Evolutionary conservation across 2,888 invertebrate genomes (phyloP).

Genomic region (Temnothorax unifasciatus): DNA sequence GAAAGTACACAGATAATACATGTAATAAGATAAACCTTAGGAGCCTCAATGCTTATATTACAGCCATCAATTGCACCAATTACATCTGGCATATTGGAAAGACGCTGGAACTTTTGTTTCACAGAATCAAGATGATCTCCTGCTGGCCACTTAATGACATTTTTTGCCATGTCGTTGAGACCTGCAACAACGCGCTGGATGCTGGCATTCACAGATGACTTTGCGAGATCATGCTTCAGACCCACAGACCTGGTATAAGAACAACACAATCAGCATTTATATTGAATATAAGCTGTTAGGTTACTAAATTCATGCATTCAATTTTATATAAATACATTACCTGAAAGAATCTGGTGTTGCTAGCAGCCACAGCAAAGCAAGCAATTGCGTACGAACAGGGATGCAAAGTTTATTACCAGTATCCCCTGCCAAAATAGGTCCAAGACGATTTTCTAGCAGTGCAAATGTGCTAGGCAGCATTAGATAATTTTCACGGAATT

Average conservation of each 20-base stretch:
- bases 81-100: conserved; percentile 3
- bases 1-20: too few species aligned
- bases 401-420: not conserved
- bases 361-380: not conserved
- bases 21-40: conserved; percentile 3
- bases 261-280: not conserved
- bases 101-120: not conserved
- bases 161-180: not conserved
- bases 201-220: not conserved
- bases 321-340: not conserved
- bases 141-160: not conserved
- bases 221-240: not conserved
- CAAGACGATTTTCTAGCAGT: not conserved
- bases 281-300: not conserved
- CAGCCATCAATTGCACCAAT: conserved; percentile 12
- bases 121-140: not conserved
- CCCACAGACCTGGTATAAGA: not conserved
- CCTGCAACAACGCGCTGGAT: conserved; percentile 1
- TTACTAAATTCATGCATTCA: not conserved
- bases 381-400: conserved; percentile 11
- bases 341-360: conserved; percentile 19
- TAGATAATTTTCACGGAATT: not conserved
- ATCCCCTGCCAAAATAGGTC: not conserved
- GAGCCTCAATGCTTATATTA: not conserved
- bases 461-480: conserved; percentile 4